These are phyloP conservation scores for Strigamia transsilvanica DNA, from an alignment of 2,888 invertebrate genomes.

Conservation along the genomic window DNA sequence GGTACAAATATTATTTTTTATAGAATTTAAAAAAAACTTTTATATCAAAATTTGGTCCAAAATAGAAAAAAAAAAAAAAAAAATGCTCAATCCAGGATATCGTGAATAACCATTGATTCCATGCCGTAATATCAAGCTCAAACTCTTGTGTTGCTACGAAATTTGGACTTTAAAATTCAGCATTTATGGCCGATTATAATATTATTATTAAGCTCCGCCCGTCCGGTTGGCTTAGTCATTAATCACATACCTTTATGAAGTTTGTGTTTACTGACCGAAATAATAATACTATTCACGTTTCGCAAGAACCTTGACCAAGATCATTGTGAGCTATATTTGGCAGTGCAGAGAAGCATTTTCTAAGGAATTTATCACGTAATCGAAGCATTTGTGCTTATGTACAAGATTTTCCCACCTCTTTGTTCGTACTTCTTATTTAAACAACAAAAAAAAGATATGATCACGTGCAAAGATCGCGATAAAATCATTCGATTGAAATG, in stretches of 20 bases:
- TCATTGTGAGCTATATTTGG: conserved; percentile 20
- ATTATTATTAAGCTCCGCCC: conserved; percentile 7
- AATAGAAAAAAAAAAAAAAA: not conserved
- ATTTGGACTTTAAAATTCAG: not conserved
- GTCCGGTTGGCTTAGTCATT: conserved; percentile 24
- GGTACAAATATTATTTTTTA: not conserved
- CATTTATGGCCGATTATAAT: not conserved
- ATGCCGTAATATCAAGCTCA: not conserved
- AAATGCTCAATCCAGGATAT: not conserved
- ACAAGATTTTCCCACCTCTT: too few relatives aligned
- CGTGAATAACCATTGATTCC: not conserved
- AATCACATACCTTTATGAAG: conserved; percentile 11
- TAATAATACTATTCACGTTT: conserved; percentile 12
- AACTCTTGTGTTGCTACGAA: not conserved
- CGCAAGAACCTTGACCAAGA: conserved; percentile 29
- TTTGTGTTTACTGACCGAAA: conserved; percentile 31
- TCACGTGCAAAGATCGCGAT: not conserved
- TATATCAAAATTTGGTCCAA: not conserved
- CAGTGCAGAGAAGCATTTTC: not conserved
- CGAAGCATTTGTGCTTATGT: too few relatives aligned
- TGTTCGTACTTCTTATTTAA: too few relatives aligned
- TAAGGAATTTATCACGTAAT: not conserved
- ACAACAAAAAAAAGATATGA: not conserved
- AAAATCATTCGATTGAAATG: not conserved
- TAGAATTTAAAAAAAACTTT: not conserved